These are phyloP conservation scores for Lacerta bilineata DNA, from an alignment of 2,797 vertebrate genomes.

Conservation along the genomic window DNA sequence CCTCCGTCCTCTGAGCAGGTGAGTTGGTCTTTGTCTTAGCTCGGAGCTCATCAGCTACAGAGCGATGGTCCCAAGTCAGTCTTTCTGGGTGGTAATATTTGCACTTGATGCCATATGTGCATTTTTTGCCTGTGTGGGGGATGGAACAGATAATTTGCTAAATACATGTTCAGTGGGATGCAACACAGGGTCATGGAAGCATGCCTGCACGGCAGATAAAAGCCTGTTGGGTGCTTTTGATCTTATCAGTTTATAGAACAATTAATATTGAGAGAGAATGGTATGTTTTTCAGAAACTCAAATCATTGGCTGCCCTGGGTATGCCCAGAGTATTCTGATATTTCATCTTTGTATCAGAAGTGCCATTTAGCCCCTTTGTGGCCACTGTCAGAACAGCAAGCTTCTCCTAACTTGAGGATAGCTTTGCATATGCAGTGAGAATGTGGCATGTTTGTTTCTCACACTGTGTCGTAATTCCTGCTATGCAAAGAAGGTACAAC, in stretches of 20 bases:
- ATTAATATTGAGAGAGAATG: background rate
- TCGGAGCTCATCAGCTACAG: constrained; percentile 90
- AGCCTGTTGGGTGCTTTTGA: background rate
- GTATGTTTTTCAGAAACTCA: background rate
- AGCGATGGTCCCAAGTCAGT: constrained; percentile 82
- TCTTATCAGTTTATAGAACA: background rate
- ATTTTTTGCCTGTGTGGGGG: constrained; percentile 86
- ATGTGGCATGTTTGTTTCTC: background rate
- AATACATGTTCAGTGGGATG: background rate
- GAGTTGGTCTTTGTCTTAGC: constrained; percentile 76
- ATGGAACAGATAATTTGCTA: constrained; percentile 5
- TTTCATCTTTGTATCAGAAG: background rate
- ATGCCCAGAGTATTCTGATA: background rate
- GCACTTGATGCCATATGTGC: constrained; percentile 92
- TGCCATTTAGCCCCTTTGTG: background rate
- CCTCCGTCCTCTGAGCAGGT: constrained; percentile 32
- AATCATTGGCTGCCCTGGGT: background rate
- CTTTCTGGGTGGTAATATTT: constrained; percentile 91
- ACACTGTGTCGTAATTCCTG: background rate
- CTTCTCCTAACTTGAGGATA: background rate
- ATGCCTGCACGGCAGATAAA: background rate
- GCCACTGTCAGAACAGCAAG: background rate
- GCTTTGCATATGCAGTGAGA: background rate
- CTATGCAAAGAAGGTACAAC: background rate
- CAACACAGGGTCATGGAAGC: background rate